A percentile compares a stretch with the other conserved stretches of the same genome.
Evolutionary conservation across 2,888 invertebrate species (phyloP).

Genomic region (Callinectes sapidus): DNA sequence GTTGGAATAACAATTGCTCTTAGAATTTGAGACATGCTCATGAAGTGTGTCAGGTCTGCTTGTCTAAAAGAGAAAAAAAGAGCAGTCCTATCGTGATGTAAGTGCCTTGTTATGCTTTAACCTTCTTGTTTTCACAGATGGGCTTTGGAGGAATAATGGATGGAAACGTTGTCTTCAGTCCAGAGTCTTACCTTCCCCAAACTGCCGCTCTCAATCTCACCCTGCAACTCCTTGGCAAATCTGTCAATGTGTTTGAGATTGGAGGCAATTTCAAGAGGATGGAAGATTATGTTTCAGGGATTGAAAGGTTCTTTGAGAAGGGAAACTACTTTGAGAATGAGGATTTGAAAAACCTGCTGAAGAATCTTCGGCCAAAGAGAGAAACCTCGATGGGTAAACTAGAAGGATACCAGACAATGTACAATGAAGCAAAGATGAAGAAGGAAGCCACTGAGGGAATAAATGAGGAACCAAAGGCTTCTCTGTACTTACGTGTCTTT

Average conservation of each 20-base stretch:
- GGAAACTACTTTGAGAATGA: slow-evolving; percentile 30
- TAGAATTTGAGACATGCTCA: too few relatives aligned
- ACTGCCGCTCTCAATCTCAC: slow-evolving; percentile 51
- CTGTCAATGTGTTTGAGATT: slow-evolving; percentile 52
- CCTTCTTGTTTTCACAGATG: background rate
- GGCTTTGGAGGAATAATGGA: slow-evolving; percentile 47
- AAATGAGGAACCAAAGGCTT: slow-evolving; percentile 38
- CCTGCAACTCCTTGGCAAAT: slow-evolving; percentile 49
- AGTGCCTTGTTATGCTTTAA: background rate
- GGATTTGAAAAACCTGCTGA: slow-evolving; percentile 32
- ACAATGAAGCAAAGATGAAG: slow-evolving; percentile 45
- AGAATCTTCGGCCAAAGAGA: slow-evolving; percentile 57
- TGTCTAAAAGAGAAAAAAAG: too few relatives aligned
- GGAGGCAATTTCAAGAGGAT: slow-evolving; percentile 54
- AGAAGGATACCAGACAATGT: slow-evolving; percentile 49
- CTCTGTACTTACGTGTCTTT: slow-evolving; percentile 54
- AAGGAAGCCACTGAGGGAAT: slow-evolving; percentile 22
- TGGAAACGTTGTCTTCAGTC: slow-evolving; percentile 55
- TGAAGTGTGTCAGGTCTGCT: too few relatives aligned
- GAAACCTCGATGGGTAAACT: slow-evolving; percentile 33
- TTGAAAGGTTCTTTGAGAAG: slow-evolving; percentile 47
- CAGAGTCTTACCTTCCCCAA: slow-evolving; percentile 53
- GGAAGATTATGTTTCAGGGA: slow-evolving; percentile 41
- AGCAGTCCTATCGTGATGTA: too few relatives aligned
- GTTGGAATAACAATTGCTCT: background rate